phyloP scores from a whole-genome alignment of 2,888 invertebrate species.

The Nephrocerus scutellatus region DNA sequence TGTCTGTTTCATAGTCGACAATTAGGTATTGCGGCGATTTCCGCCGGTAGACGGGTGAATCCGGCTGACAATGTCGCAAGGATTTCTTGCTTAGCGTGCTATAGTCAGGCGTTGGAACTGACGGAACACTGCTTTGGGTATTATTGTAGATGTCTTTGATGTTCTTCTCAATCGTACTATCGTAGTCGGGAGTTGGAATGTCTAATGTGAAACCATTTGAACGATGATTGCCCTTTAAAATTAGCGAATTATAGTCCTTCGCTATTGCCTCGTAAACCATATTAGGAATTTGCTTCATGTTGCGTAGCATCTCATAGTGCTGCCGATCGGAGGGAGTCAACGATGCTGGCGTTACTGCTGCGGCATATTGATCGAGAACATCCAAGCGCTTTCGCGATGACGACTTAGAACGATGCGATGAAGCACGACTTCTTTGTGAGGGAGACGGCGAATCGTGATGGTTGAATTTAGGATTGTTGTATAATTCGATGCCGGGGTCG shows the following conservation, averaged over 20 bases:
- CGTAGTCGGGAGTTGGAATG: conserved; percentile 47
- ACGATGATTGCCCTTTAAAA: conserved; percentile 20
- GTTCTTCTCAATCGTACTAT: conserved; percentile 45
- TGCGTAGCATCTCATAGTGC: conserved; percentile 43
- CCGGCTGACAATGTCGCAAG: conserved; percentile 44
- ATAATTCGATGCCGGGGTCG: conserved; percentile 40
- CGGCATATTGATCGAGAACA: conserved; percentile 41
- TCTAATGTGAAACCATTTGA: conserved; percentile 29
- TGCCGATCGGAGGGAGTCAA: conserved; percentile 39
- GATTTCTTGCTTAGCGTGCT: conserved; percentile 45
- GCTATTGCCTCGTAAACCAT: conserved; percentile 63
- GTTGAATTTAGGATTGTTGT: conserved; percentile 47
- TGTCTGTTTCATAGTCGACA: conserved; percentile 67
- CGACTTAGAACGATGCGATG: conserved; percentile 35
- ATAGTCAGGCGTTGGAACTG: conserved; percentile 47
- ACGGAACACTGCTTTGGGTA: conserved; percentile 41
- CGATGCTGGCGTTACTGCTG: conserved; percentile 37
- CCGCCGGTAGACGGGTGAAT: conserved; percentile 45
- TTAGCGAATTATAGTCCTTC: conserved; percentile 39
- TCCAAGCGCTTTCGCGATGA: conserved; percentile 35
- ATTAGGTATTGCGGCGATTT: conserved; percentile 47
- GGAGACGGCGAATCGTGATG: conserved; percentile 41
- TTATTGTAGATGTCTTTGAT: conserved; percentile 45
- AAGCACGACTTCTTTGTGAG: conserved; percentile 34
- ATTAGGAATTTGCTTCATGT: conserved; percentile 51